A percentile compares a stretch with the other conserved stretches of the same genome.
These are phyloP conservation scores for Bombus breviceps DNA, from an alignment of 1,140 invertebrate genomes.

Conservation along the genomic window DNA sequence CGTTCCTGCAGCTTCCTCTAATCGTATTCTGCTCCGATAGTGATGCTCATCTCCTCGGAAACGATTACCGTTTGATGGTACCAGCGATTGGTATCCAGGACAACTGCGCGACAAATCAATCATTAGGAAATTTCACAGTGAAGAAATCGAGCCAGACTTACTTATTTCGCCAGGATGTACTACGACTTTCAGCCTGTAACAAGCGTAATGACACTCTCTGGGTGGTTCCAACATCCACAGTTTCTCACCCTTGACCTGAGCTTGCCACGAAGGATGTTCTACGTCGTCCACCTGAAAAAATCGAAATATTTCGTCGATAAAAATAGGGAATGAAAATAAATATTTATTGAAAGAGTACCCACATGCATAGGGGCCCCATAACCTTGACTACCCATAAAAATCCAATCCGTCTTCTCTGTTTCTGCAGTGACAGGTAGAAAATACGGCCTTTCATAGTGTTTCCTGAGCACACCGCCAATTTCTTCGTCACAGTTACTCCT, in stretches of 20 bases:
- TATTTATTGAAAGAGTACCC: conserved; percentile 75
- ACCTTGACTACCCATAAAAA: conserved; percentile 97
- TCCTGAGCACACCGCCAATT: conserved; percentile 88
- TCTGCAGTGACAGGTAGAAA: conserved; percentile 93
- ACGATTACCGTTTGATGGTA: conserved; percentile 95
- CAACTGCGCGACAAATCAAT: conserved; percentile 84
- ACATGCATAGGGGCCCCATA: conserved; percentile 97
- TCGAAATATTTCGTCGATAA: too few relatives aligned
- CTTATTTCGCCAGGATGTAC: conserved; percentile 95
- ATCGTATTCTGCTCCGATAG: conserved; percentile 97
- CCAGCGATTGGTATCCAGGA: conserved; percentile 97
- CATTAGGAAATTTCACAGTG: neutral
- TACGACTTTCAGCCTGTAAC: conserved; percentile 86
- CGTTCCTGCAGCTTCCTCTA: conserved; percentile 75
- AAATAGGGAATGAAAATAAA: neutral
- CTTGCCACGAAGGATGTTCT: conserved; percentile 96
- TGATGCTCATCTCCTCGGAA: conserved; percentile 94
- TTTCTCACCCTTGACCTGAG: conserved; percentile 93
- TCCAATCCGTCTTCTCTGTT: conserved; percentile 95
- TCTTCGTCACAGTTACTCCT: conserved; percentile 95
- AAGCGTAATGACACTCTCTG: conserved; percentile 93
- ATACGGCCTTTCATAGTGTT: conserved; percentile 93
- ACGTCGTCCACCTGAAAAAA: conserved; percentile 93
- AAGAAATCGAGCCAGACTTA: conserved; percentile 81
- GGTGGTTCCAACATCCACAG: conserved; percentile 94